These are phyloP conservation scores for Oreonectes daqikongensis DNA, from an alignment of 2,797 vertebrate species.

Conservation along the genomic window DNA sequence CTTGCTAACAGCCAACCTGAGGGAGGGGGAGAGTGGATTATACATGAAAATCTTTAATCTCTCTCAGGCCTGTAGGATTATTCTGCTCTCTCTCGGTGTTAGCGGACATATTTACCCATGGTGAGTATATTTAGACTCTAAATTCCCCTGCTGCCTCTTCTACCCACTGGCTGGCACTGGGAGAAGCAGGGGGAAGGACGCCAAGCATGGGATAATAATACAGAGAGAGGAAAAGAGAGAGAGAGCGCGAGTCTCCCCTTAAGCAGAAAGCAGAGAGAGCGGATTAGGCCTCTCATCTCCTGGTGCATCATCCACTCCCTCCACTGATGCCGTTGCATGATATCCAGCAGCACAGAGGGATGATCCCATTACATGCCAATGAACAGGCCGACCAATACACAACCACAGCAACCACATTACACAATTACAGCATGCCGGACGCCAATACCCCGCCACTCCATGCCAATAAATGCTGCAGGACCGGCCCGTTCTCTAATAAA, in stretches of 20 bases:
- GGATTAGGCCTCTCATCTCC: slow-evolving; percentile 61
- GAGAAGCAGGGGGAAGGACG: slow-evolving; percentile 50
- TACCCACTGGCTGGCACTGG: slow-evolving; percentile 60
- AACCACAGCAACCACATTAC: slow-evolving; percentile 45
- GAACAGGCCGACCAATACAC: slow-evolving; percentile 72
- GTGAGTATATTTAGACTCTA: slow-evolving; percentile 62
- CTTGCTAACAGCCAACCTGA: slow-evolving; percentile 53
- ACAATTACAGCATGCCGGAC: slow-evolving; percentile 36
- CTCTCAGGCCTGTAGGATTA: slow-evolving; percentile 61
- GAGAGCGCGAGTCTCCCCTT: slow-evolving; percentile 41
- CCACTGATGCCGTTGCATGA: slow-evolving; percentile 60
- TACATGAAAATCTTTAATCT: slow-evolving; percentile 61
- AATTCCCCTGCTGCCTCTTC: slow-evolving; percentile 58
- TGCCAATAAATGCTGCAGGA: slow-evolving; percentile 40
- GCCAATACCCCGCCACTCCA: slow-evolving; percentile 30
- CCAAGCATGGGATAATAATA: slow-evolving; percentile 50
- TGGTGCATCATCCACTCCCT: slow-evolving; percentile 61
- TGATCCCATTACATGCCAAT: slow-evolving; percentile 94
- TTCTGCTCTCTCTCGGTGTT: slow-evolving; percentile 49
- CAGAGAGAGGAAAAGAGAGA: slow-evolving; percentile 34
- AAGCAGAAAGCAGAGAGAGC: slow-evolving; percentile 49
- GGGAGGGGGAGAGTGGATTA: slow-evolving; percentile 55
- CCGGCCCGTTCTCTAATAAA: slow-evolving; percentile 32
- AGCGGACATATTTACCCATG: slow-evolving; percentile 60
- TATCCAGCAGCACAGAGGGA: slow-evolving; percentile 61